Evolutionary conservation across 2,888 invertebrate genomes (phyloP).

Genomic region (Drosophila limbata): DNA sequence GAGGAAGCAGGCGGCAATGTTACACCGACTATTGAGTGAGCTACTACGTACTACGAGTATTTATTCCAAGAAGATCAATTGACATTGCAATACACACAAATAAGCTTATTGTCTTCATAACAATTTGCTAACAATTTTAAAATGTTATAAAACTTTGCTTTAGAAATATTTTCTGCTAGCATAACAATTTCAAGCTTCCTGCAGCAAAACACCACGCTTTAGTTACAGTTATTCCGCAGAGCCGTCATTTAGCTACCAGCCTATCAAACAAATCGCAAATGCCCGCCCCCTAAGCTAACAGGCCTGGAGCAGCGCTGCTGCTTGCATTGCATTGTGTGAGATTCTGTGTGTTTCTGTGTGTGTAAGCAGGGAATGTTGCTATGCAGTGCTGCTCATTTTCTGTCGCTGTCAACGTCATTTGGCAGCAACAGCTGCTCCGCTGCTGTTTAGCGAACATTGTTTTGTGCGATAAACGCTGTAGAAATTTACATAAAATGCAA

Average conservation of each 20-base stretch:
- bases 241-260: constrained; percentile 49
- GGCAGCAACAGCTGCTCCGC: constrained; percentile 18
- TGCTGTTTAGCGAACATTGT: constrained; percentile 38
- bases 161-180: constrained; percentile 11
- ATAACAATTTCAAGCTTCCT: constrained; percentile 49
- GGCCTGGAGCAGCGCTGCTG: constrained; percentile 29
- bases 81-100: constrained; percentile 3
- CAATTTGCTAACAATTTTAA: constrained; percentile 2
- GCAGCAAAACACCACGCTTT: constrained; percentile 36
- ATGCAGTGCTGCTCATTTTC: constrained; percentile 17
- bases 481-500: constrained; percentile 59
- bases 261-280: constrained; percentile 49
- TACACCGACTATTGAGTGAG: constrained; percentile 18
- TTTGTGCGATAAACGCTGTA: constrained; percentile 50
- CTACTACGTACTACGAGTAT: constrained; percentile 8
- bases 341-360: constrained; percentile 3
- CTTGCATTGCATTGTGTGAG: constrained; percentile 3
- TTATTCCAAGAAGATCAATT: constrained; percentile 18
- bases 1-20: constrained; percentile 4
- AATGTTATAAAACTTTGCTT: constrained; percentile 1
- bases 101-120: constrained; percentile 4
- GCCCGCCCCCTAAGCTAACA: constrained; percentile 33
- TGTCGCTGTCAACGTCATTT: constrained; percentile 35
- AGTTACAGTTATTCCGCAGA: constrained; percentile 54
- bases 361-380: constrained; percentile 47